Evolutionary conservation across 2,113 vertebrate species (phyloP).

Genomic region (Oreochromis tanganicae): DNA sequence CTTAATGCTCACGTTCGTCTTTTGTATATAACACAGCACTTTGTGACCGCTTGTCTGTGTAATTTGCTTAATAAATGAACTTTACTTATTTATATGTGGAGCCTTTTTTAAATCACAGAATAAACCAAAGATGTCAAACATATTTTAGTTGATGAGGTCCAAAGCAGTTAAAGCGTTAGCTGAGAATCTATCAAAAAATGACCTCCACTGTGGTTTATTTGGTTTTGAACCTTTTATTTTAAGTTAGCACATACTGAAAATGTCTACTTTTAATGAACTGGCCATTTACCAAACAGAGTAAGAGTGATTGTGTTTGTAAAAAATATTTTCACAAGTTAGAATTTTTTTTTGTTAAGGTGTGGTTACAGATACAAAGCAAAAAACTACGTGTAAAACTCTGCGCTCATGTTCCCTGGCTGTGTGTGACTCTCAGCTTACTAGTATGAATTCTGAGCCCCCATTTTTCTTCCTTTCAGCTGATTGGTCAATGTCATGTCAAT

Average conservation of each 20-base stretch:
- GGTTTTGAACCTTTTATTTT: not conserved
- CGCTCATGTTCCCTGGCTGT: rapidly evolving
- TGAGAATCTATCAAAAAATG: not conserved
- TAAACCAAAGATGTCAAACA: not conserved
- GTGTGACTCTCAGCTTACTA: not conserved
- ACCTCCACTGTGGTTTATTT: not conserved
- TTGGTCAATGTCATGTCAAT: not conserved
- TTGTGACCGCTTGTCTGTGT: not conserved
- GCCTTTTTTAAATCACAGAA: not conserved
- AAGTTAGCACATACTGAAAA: not conserved
- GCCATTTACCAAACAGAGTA: not conserved
- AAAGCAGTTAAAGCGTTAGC: not conserved
- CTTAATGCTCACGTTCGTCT: rapidly evolving
- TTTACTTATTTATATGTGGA: not conserved
- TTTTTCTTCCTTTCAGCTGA: not conserved
- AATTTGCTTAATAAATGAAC: not conserved
- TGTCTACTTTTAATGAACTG: not conserved
- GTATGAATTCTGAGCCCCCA: not conserved
- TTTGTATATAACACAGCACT: rapidly evolving
- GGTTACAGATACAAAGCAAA: not conserved
- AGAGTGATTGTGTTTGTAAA: not conserved
- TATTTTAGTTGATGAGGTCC: not conserved
- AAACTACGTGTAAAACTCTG: rapidly evolving
- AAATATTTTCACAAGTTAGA: not conserved
- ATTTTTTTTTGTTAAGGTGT: rapidly evolving